A percentile compares a stretch with the other conserved stretches of the same genome.
Conservation (phyloP, 1,140 invertebrate species). For the Galleria mellonella region DNA sequence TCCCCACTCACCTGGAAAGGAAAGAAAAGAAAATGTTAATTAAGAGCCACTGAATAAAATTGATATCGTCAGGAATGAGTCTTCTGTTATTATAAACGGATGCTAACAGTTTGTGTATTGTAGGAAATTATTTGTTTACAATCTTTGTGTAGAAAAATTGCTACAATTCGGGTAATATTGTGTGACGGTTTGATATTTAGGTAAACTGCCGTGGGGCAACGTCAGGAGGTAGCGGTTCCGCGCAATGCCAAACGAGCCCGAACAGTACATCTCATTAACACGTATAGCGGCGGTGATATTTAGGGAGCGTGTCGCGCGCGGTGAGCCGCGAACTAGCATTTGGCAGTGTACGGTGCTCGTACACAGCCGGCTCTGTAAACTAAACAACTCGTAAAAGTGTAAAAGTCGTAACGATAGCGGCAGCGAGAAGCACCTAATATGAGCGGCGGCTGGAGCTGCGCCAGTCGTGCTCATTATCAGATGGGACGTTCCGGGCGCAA, state of each 20-base stretch:
- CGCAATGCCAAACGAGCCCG: conserved; percentile 46
- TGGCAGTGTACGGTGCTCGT: conserved; percentile 52
- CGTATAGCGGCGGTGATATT: conserved; percentile 47
- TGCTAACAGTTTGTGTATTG: conserved; percentile 38
- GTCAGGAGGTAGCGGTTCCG: conserved; percentile 5
- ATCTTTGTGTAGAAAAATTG: conserved; percentile 11
- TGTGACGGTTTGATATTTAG: conserved; percentile 20
- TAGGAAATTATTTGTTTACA: conserved; percentile 13
- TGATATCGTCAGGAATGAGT: conserved; percentile 61
- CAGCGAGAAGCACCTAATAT: conserved; percentile 56
- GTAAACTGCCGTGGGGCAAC: conserved; percentile 13
- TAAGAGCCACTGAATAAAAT: conserved; percentile 70
- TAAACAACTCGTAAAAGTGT: conserved; percentile 73
- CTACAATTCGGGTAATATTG: conserved; percentile 3
- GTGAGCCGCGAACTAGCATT: conserved; percentile 68
- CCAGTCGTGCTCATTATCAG: conserved; percentile 70
- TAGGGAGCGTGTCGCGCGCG: conserved; percentile 54
- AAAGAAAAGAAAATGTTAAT: conserved; percentile 74
- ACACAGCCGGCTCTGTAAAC: conserved; percentile 58
- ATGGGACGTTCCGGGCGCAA: conserved; percentile 60
- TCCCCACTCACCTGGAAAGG: conserved; percentile 69
- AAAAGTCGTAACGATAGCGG: conserved; percentile 70
- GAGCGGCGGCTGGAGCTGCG: conserved; percentile 63
- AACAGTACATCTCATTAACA: conserved; percentile 61
- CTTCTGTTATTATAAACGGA: conserved; percentile 58